Evolutionary conservation across 2,113 vertebrate genomes (phyloP).

Genomic region (Eonycteris spelaea): DNA sequence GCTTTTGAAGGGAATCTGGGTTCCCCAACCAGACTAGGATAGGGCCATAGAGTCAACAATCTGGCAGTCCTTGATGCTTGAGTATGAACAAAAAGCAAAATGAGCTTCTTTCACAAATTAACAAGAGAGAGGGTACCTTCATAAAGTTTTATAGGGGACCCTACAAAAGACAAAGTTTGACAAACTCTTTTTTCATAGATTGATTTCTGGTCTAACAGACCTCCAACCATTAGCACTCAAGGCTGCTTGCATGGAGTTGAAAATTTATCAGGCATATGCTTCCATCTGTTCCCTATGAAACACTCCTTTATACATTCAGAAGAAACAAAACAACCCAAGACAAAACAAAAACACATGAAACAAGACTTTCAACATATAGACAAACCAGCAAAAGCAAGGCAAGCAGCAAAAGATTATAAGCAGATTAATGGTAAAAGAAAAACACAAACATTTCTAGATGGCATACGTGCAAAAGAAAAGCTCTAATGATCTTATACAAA

Average conservation of each 20-base stretch:
- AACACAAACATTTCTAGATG: background rate
- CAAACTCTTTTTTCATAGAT: background rate
- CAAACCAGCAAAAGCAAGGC: background rate
- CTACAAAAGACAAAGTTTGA: background rate
- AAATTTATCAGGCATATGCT: background rate
- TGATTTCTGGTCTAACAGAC: background rate
- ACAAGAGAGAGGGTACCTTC: background rate
- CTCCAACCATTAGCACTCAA: background rate
- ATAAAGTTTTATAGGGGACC: background rate
- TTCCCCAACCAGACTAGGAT: background rate
- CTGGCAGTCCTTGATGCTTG: background rate
- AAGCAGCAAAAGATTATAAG: background rate
- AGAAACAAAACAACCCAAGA: background rate
- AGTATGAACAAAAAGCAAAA: conserved; percentile 7
- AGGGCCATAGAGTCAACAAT: background rate
- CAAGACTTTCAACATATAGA: background rate
- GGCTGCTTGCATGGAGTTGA: background rate
- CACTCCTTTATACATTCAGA: background rate
- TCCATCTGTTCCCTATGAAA: background rate
- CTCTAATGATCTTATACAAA: background rate
- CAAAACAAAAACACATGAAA: conserved; percentile 9
- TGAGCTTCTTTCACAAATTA: background rate
- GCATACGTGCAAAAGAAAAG: conserved; percentile 20
- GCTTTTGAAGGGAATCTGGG: background rate
- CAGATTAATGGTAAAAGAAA: background rate